Conservation (phyloP, 2,888 invertebrate species). For the Scaptomyza polygonia region DNA sequence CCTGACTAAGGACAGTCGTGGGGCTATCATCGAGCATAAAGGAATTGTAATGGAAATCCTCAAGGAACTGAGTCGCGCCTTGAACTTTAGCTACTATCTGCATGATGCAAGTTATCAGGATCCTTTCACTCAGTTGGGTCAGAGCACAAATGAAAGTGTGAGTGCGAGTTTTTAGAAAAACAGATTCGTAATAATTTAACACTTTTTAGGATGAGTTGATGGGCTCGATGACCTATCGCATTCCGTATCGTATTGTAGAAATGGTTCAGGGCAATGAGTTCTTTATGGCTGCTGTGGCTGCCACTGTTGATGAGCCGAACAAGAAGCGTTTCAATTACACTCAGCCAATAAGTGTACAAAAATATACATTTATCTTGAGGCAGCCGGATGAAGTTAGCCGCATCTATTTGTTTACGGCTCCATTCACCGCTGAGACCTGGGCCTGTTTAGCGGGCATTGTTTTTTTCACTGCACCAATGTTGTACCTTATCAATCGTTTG, state of each 20-base stretch:
- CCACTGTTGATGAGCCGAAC: conserved; percentile 82
- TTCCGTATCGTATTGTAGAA: conserved; percentile 78
- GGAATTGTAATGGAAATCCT: conserved; percentile 93
- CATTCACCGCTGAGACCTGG: conserved; percentile 93
- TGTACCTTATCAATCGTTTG: conserved; percentile 89
- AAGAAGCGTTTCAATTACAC: conserved; percentile 90
- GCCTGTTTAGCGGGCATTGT: conserved; percentile 90
- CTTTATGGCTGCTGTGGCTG: conserved; percentile 83
- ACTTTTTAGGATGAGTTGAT: conserved; percentile 64
- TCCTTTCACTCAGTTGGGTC: conserved; percentile 41
- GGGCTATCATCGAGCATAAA: conserved; percentile 85
- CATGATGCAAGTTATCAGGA: conserved; percentile 67
- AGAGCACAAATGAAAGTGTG: conserved; percentile 74
- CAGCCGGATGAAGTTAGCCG: conserved; percentile 92
- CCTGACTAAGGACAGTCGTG: conserved; percentile 86
- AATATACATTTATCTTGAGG: conserved; percentile 91
- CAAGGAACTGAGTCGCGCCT: conserved; percentile 89
- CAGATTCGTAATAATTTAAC: neutral
- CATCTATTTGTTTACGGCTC: conserved; percentile 92
- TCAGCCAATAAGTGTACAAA: conserved; percentile 90
- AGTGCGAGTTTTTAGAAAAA: neutral
- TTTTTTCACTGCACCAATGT: conserved; percentile 90
- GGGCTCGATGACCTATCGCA: conserved; percentile 79
- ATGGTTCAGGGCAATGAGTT: conserved; percentile 76
- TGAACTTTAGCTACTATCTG: conserved; percentile 89